Conservation (phyloP, 2,113 vertebrate species). For the Embiotoca jacksoni region DNA sequence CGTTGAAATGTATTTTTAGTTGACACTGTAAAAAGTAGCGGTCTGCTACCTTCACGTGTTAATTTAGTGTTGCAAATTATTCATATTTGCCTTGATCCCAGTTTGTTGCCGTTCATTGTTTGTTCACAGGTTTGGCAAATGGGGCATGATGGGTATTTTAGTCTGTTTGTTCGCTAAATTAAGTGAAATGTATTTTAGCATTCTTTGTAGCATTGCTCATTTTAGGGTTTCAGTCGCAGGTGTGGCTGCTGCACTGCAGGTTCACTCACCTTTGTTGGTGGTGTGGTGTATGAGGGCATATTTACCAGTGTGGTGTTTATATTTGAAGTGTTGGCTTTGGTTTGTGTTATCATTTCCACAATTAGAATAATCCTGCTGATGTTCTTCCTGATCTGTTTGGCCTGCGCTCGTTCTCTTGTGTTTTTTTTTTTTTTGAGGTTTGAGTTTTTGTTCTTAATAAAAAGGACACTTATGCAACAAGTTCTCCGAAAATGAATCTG, state of each 20-base stretch:
- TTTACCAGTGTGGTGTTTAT: constrained; percentile 19
- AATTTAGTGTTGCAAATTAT: not conserved
- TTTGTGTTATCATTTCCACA: constrained; percentile 16
- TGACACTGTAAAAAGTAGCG: not conserved
- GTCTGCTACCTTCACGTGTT: not conserved
- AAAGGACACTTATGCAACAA: not conserved
- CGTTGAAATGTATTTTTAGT: not conserved
- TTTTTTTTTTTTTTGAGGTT: not conserved
- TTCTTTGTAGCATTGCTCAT: not conserved
- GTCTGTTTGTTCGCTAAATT: not conserved
- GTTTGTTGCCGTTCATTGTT: not conserved
- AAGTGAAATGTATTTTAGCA: not conserved
- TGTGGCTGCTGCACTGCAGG: constrained; percentile 4
- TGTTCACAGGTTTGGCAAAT: not conserved
- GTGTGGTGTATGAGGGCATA: not conserved
- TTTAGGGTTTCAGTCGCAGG: not conserved
- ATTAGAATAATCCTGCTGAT: not conserved
- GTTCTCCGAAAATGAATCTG: not conserved
- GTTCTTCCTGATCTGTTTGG: not conserved
- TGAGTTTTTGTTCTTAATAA: constrained; percentile 15
- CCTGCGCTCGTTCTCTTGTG: not conserved
- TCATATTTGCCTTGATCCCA: not conserved
- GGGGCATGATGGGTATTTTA: constrained; percentile 20
- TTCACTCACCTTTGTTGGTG: constrained; percentile 6
- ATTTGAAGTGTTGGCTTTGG: constrained; percentile 3